Conservation (phyloP, 2,888 invertebrate genomes). For the Perizoma flavofasciatum region DNA sequence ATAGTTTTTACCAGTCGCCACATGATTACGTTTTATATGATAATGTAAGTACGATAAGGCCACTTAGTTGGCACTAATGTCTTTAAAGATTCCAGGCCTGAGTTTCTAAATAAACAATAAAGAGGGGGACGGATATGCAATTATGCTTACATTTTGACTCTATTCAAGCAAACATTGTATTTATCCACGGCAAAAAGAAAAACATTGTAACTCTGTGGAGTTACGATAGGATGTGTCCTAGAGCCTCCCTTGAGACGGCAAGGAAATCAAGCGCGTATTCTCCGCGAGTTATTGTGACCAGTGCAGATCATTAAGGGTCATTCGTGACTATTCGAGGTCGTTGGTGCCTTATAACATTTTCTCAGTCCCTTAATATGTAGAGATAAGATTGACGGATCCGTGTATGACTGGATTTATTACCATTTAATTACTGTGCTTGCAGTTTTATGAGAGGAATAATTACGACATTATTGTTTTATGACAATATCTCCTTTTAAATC, state of each 20-base stretch:
- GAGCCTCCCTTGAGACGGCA: slow-evolving; percentile 54
- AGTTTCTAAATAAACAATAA: too few species aligned
- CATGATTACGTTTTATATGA: too few species aligned
- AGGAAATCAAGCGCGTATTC: slow-evolving; percentile 63
- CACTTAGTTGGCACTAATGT: too few species aligned
- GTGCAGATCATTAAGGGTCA: slow-evolving; percentile 70
- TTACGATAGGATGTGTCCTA: slow-evolving; percentile 27
- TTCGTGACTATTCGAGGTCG: slow-evolving; percentile 51
- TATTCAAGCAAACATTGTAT: slow-evolving; percentile 12
- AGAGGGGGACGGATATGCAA: background rate
- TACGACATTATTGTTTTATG: background rate
- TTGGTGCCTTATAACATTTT: slow-evolving; percentile 14
- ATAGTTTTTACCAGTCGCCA: too few species aligned
- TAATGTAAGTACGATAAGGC: too few species aligned
- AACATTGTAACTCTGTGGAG: slow-evolving; percentile 29
- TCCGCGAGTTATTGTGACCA: slow-evolving; percentile 62
- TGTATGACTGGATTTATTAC: slow-evolving; percentile 22
- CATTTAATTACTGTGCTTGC: slow-evolving; percentile 4
- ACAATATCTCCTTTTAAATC: background rate
- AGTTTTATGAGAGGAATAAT: background rate
- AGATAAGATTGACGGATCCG: slow-evolving; percentile 39
- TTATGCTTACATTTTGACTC: slow-evolving; percentile 1
- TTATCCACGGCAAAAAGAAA: slow-evolving; percentile 16
- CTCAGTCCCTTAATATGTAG: slow-evolving; percentile 16
- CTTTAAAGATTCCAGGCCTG: too few species aligned